Base-by-base conservation (phyloP, 2,888 invertebrate genomes). In the Macrophya annulata region DNA sequence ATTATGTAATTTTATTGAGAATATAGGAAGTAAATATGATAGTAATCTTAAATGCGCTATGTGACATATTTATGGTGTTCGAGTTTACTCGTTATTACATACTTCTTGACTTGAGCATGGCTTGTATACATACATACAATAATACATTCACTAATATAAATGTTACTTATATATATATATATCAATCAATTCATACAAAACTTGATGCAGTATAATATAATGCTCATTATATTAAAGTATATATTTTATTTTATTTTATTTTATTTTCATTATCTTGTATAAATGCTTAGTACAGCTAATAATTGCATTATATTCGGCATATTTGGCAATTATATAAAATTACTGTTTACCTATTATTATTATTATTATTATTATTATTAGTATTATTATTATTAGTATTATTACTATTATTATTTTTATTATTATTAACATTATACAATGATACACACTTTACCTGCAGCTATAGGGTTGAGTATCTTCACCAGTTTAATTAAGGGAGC, bases 251-350 rank as follows among this genome's bases (percentile, higher is more conserved):
- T 55, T 17, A 43, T 21, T 55, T 9, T 40, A 17, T 76, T 76
- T 76, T 37, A 74, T 45, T 55, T 21, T 37, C 37, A 8, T 81
- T 43, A 17, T 55, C 51, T 48, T 31, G 65, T 83, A 83, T 48
- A 83, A 83, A 83, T 71, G 68, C 68, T 68, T 48, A 83, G 9
- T 68, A 83, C 71, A 9, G 48, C 68, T 83, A 83, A 68, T 83
- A 65, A 83, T 83, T 83, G 83, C 83, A 83, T 83, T 40, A 83
- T 83, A 51, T 83, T 71, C 83, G 48, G 65, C 68, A 68, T 83
- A 68, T 68, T 83, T 83, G 68, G 25, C 62, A 83, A 68, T 83
- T 68, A 68, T 71, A 83, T 68, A 83, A 83, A 68, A 83, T 83
- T 83, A 83, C 48, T 68, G 48, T 48, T 40, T 76, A 62, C 21